Base-by-base conservation (phyloP, 1,140 invertebrate genomes). In the Calosoma granatense region DNA sequence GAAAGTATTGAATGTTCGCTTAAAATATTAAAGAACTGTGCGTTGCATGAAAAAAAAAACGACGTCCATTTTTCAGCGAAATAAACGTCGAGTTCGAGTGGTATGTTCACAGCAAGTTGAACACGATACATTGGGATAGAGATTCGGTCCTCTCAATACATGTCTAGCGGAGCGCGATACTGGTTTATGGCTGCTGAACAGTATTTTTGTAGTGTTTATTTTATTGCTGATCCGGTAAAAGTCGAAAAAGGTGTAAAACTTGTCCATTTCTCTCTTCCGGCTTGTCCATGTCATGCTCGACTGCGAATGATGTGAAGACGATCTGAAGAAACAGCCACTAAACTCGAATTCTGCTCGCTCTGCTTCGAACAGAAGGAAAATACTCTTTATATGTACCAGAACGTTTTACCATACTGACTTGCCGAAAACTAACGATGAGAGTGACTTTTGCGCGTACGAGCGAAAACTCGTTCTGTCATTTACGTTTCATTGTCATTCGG, bases 171-270 rank as follows among this genome's bases (percentile, higher is more conserved):
- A 11, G 41, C 41, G 15, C 17, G 41, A 47, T 47, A 17, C 41
- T 47, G 15, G 9, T 47, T 47, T 47, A 47, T 47, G 41, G 41
- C 41, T 9, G 17, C 15, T 47, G 41, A 47, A 17, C 41, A 47
- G 41, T 47, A 47, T 47, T 47, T 47, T 17, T 47, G 41, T 17
- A 47, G 9, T 47, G 41, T 47, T 47, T 47, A 47, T 47, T 47
- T 47, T 47, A 47, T 47, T 47, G 41, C 41, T 17, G 6, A 47
- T 47, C 41, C 6, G 9, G 41, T 47, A 47, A 47, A 47, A 47
- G 41, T 47, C 15, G 9, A 17, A 47, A 47, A 17, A 47, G 41
- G 41, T 47, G 41, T 47, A 47, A 47, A 47, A 47, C 15, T 47
- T 17, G 6, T 14, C 14, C 26, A 4, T 30, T 14, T 11, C 41